These are phyloP conservation scores for Diploscapter pachys DNA, from an alignment of 1,140 invertebrate genomes.

Conservation along the genomic window DNA sequence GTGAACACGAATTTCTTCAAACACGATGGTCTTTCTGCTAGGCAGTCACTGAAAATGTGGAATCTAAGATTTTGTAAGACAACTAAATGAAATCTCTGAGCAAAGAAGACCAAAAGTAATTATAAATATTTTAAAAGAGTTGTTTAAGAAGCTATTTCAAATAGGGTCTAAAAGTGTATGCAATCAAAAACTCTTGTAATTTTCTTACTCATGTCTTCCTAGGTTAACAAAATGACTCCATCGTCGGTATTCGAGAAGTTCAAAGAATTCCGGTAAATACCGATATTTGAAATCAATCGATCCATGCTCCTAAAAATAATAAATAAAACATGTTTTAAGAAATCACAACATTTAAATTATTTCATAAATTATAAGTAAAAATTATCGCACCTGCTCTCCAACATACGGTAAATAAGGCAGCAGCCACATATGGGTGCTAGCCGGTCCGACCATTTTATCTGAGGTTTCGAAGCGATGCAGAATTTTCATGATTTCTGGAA, in stretches of 20 bases:
- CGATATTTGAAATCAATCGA: slow-evolving; percentile 57
- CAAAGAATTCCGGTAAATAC: slow-evolving; percentile 56
- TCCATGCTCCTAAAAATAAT: slow-evolving; percentile 45
- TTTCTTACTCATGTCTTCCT: slow-evolving; percentile 20
- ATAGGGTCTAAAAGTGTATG: no score
- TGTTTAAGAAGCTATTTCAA: no score
- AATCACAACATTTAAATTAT: background rate
- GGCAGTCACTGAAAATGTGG: slow-evolving; percentile 49
- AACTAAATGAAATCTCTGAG: no score
- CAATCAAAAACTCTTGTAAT: no score
- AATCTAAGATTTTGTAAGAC: no score
- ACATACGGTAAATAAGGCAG: slow-evolving; percentile 54
- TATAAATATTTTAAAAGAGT: no score
- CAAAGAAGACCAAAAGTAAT: no score
- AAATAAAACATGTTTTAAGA: no score
- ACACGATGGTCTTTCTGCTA: slow-evolving; percentile 49
- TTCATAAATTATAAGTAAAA: background rate
- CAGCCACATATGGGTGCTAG: slow-evolving; percentile 57
- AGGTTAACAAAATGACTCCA: slow-evolving; percentile 59
- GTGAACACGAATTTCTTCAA: slow-evolving; percentile 58
- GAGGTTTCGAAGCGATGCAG: slow-evolving; percentile 50
- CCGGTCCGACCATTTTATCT: slow-evolving; percentile 50
- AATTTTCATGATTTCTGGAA: slow-evolving; percentile 54
- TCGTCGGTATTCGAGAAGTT: slow-evolving; percentile 48
- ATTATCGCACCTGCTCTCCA: slow-evolving; percentile 36